Evolutionary conservation across 1,140 invertebrate genomes (phyloP).

Genomic region (Atta cephalotes): DNA sequence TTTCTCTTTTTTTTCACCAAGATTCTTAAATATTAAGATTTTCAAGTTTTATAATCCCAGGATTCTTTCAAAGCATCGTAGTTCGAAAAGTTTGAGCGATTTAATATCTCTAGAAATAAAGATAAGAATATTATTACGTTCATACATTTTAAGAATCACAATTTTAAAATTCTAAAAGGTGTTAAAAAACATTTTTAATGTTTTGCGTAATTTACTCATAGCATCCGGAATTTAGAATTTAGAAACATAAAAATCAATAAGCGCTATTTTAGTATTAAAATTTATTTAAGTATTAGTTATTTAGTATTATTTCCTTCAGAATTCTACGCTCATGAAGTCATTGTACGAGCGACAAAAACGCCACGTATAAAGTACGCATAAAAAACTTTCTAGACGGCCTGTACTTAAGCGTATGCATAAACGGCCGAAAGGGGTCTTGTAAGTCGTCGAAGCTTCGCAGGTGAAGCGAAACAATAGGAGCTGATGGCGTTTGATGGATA

Average conservation of each 20-base stretch:
- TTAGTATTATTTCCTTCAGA: background rate
- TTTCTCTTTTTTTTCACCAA: background rate
- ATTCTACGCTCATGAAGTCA: background rate
- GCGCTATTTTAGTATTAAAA: background rate
- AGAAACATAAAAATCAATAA: background rate
- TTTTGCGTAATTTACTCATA: background rate
- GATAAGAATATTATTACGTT: background rate
- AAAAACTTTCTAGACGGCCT: conserved; percentile 56
- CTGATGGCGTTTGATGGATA: conserved; percentile 78
- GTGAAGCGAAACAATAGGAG: conserved; percentile 75
- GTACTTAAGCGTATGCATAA: conserved; percentile 63
- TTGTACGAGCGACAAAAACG: background rate
- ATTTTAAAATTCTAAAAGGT: background rate
- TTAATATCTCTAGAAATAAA: background rate
- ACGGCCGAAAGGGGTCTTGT: conserved; percentile 48
- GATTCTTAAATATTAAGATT: background rate
- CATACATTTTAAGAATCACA: background rate
- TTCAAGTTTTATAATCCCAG: background rate
- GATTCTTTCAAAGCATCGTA: background rate
- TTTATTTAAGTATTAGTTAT: background rate
- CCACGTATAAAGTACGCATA: background rate
- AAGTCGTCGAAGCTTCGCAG: conserved; percentile 63
- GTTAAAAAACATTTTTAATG: background rate
- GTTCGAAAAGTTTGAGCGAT: background rate
- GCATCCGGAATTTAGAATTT: background rate